Base-by-base conservation (phyloP, 2,797 vertebrate genomes). In the Chrosomus eos region DNA sequence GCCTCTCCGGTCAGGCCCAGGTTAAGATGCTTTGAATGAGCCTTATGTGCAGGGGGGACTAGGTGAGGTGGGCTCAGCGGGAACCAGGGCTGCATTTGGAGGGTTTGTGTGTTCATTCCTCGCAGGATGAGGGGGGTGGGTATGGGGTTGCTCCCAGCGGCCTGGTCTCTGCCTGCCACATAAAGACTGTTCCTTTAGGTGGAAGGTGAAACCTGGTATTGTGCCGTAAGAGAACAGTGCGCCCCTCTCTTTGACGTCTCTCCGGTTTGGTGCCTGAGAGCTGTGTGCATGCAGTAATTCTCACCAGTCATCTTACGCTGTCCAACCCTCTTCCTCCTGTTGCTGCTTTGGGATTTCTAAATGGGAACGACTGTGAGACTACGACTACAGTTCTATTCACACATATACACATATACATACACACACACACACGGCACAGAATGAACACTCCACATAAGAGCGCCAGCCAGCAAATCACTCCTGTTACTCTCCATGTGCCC, bases 291-390 rank as follows among this genome's bases (percentile, higher is more conserved):
- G 96, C 93, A 94, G 93, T 93, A 94, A 93, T 92, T 92, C 92
- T 95, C 95, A 96, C 94, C 95, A 94, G 93, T 94, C 95, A 96
- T 96, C 92, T 93, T 93, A 92, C 95, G 94, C 93, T 94, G 93
- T 93, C 86, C 81, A 91, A 93, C 92, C 82, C 94, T 95, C 92
- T 91, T 94, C 93, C 94, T 95, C 94, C 93, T 95, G 93, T 95
- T 95, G 95, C 96, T 96, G 96, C 96, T 96, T 96, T 96, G 95
- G 95, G 94, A 96, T 96, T 96, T 96, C 94, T 94, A 91, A 64
- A 91, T 91, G 92, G 92, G 91, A 75, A 60, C 60, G 64, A 90
- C 82, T 71, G 82, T 74, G 88, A 92, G 91, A 88, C 83, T 90
- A 89, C 88, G 93, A 92, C 93, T 70, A 75, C 76, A 72, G 36